Percentiles rank a stretch among this genome's conserved stretches.
phyloP scores from a whole-genome alignment of 2,797 vertebrate genomes.

The Sciurus vulgaris region DNA sequence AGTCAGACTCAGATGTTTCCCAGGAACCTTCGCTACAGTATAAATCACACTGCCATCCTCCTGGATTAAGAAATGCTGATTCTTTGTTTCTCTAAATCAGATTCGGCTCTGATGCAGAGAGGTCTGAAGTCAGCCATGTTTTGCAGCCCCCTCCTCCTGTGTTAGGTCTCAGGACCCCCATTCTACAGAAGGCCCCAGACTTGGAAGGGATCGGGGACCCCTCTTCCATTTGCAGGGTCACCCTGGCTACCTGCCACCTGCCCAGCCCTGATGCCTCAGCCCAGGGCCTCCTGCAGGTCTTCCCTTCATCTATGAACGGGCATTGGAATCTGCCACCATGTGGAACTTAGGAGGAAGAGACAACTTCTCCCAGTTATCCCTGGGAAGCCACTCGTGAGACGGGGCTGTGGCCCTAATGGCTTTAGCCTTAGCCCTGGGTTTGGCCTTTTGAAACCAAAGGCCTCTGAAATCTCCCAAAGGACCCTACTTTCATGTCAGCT shows the following conservation, averaged over 20 bases:
- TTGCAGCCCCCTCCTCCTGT: neutral
- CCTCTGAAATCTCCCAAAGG: neutral
- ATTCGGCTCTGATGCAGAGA: neutral
- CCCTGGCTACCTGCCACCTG: neutral
- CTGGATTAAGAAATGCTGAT: neutral
- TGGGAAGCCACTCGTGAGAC: neutral
- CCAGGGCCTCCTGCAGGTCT: neutral
- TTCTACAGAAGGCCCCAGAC: neutral
- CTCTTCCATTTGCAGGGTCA: neutral
- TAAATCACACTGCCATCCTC: neutral
- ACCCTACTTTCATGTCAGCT: neutral
- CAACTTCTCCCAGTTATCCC: neutral
- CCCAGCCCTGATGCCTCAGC: neutral
- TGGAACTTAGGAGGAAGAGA: neutral
- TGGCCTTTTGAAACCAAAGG: neutral
- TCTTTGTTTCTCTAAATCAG: neutral
- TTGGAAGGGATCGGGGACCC: neutral
- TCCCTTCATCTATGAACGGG: neutral
- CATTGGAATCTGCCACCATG: neutral
- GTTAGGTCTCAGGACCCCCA: neutral
- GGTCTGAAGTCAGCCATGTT: neutral
- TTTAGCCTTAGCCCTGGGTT: neutral
- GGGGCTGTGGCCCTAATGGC: accelerated
- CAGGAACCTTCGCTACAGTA: neutral
- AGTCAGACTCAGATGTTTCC: neutral